Evolutionary conservation across 2,797 vertebrate species (phyloP).

Genomic region (Champsocephalus gunnari): DNA sequence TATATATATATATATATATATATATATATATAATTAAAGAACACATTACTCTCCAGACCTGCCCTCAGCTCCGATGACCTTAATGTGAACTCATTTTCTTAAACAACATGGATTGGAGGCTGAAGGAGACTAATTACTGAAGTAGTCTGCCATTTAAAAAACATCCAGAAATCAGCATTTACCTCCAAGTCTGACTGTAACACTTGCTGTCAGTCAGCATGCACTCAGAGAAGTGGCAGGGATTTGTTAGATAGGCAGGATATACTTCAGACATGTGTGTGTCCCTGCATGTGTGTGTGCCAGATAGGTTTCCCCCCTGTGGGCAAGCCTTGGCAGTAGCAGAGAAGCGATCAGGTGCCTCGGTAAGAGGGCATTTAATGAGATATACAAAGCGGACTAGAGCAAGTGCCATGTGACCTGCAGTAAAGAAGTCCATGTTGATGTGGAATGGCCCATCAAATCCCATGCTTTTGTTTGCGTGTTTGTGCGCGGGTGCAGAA

Average conservation of each 20-base stretch:
- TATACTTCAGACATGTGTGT: slow-evolving; percentile 17
- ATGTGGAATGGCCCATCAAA: slow-evolving; percentile 31
- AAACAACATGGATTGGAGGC: slow-evolving; percentile 47
- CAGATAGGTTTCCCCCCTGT: slow-evolving; percentile 38
- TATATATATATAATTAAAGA: slow-evolving; percentile 31
- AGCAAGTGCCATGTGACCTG: slow-evolving; percentile 37
- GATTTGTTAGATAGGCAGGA: slow-evolving; percentile 49
- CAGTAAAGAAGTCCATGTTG: neutral
- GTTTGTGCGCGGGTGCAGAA: slow-evolving; percentile 51
- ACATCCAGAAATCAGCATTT: slow-evolving; percentile 32
- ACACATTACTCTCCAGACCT: slow-evolving; percentile 23
- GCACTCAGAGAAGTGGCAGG: slow-evolving; percentile 28
- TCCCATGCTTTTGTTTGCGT: slow-evolving; percentile 26
- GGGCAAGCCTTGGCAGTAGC: slow-evolving; percentile 52
- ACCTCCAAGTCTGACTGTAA: slow-evolving; percentile 29
- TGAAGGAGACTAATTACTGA: slow-evolving; percentile 57
- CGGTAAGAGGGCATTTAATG: slow-evolving; percentile 53
- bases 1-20: neutral
- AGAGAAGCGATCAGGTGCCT: slow-evolving; percentile 55
- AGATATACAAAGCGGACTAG: slow-evolving; percentile 49
- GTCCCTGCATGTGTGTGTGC: slow-evolving; percentile 5
- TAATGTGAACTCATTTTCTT: slow-evolving; percentile 56
- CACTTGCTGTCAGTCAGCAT: slow-evolving; percentile 29
- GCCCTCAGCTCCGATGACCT: slow-evolving; percentile 38
- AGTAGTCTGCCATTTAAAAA: slow-evolving; percentile 44